Evolutionary conservation across 2,797 vertebrate genomes (phyloP).

Genomic region (Schizopygopsis malacanthus): DNA sequence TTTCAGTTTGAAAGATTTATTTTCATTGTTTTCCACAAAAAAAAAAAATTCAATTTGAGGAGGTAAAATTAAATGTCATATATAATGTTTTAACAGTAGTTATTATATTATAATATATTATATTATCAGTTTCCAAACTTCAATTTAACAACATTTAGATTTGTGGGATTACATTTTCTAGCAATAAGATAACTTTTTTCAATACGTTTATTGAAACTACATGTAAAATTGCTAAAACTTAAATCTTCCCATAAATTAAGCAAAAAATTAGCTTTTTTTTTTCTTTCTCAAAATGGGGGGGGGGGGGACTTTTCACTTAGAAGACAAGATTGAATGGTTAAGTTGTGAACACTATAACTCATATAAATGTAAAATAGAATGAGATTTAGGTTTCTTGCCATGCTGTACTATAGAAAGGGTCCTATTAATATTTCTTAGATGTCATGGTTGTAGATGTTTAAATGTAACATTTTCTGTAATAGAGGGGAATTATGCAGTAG

Average conservation of each 20-base stretch:
- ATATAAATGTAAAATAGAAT: neutral
- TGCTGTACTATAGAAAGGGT: neutral
- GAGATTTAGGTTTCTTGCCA: neutral
- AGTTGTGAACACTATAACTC: neutral
- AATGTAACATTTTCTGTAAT: neutral
- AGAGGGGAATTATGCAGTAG: neutral
- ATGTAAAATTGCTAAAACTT: neutral
- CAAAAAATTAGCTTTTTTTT: too few relatives aligned
- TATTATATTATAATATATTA: neutral
- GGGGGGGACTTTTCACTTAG: neutral
- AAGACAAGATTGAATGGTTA: neutral
- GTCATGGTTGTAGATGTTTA: neutral
- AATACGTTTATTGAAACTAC: neutral
- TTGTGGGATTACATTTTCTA: neutral
- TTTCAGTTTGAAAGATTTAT: neutral
- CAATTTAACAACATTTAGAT: neutral
- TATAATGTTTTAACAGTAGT: neutral
- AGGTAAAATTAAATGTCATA: neutral
- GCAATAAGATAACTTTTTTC: neutral
- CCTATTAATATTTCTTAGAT: neutral
- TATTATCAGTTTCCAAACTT: neutral
- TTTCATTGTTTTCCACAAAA: neutral
- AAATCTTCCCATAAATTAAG: neutral
- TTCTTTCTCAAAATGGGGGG: too few relatives aligned
- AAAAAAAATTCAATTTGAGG: neutral